Percentiles rank a stretch among this genome's conserved stretches.
phyloP scores from a whole-genome alignment of 2,113 vertebrate genomes.

The Forbesichthys agassizii region DNA sequence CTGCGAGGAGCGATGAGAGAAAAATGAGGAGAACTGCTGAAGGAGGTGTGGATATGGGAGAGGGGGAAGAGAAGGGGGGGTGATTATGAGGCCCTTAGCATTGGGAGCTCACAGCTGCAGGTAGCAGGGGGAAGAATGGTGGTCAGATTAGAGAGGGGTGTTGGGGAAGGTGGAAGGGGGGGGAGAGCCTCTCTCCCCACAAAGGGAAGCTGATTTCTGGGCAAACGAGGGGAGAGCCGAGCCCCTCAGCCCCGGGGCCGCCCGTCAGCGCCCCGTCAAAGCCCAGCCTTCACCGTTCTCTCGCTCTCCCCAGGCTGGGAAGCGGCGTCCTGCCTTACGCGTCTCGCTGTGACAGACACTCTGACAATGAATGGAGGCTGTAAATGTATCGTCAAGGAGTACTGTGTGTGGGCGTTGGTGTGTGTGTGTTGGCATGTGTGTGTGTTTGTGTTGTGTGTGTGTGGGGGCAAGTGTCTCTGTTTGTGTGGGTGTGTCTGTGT shows the following conservation, averaged over 20 bases:
- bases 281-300: constrained; percentile 8
- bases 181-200: constrained; percentile 66
- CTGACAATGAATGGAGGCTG: constrained; percentile 67
- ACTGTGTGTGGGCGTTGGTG: constrained; percentile 17
- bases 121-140: constrained; percentile 69
- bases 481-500: not conserved
- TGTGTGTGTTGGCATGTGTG: not conserved
- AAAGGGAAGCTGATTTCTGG: constrained; percentile 69
- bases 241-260: constrained; percentile 60
- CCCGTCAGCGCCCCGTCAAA: constrained; percentile 52
- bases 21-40: constrained; percentile 45
- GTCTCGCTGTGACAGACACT: constrained; percentile 57
- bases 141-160: constrained; percentile 64
- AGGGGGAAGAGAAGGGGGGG: constrained; percentile 27
- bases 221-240: constrained; percentile 42
- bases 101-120: constrained; percentile 70
- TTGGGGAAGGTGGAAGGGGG: not conserved
- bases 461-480: constrained; percentile 7
- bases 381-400: constrained; percentile 58
- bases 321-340: constrained; percentile 36
- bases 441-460: not conserved
- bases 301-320: constrained; percentile 2
- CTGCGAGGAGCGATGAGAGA: constrained; percentile 57
- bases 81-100: constrained; percentile 52
- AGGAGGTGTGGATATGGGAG: not conserved